These are phyloP conservation scores for Eretmocerus hayati DNA, from an alignment of 2,888 invertebrate species.

Conservation along the genomic window DNA sequence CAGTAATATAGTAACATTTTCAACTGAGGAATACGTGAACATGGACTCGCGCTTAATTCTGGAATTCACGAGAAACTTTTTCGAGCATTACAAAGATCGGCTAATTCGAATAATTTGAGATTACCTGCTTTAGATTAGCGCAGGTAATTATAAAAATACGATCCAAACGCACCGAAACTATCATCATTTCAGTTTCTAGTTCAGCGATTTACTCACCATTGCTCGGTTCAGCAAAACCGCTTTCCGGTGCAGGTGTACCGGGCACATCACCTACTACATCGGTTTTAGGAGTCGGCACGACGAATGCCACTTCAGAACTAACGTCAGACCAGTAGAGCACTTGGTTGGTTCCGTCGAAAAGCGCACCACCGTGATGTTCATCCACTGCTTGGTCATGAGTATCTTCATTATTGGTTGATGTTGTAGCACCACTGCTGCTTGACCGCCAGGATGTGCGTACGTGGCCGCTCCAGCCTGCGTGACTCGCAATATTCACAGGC, in stretches of 20 bases:
- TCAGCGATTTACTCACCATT: slow-evolving; percentile 34
- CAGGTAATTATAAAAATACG: background rate
- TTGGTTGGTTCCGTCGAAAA: slow-evolving; percentile 78
- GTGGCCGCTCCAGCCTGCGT: slow-evolving; percentile 94
- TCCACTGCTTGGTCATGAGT: too few relatives aligned
- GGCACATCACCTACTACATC: slow-evolving; percentile 31
- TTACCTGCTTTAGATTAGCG: too few relatives aligned
- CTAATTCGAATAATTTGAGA: too few relatives aligned
- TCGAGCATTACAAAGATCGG: too few relatives aligned
- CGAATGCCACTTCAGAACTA: slow-evolving; percentile 88
- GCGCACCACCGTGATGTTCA: slow-evolving; percentile 62
- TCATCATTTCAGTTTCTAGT: too few relatives aligned
- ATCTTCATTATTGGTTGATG: slow-evolving; percentile 27
- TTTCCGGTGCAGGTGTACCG: slow-evolving; percentile 33
- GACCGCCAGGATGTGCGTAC: slow-evolving; percentile 76
- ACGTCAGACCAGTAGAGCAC: slow-evolving; percentile 95
- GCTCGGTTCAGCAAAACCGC: slow-evolving; percentile 37
- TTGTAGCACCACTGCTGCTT: slow-evolving; percentile 56
- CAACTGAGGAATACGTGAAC: too few relatives aligned
- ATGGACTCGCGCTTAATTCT: too few relatives aligned
- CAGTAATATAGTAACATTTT: too few relatives aligned
- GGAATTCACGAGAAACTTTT: too few relatives aligned
- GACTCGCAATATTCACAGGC: slow-evolving; percentile 76
- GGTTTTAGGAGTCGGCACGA: slow-evolving; percentile 64
- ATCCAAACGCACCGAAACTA: background rate